These are phyloP conservation scores for Epirrhoe tristata DNA, from an alignment of 2,888 invertebrate genomes.

Conservation along the genomic window DNA sequence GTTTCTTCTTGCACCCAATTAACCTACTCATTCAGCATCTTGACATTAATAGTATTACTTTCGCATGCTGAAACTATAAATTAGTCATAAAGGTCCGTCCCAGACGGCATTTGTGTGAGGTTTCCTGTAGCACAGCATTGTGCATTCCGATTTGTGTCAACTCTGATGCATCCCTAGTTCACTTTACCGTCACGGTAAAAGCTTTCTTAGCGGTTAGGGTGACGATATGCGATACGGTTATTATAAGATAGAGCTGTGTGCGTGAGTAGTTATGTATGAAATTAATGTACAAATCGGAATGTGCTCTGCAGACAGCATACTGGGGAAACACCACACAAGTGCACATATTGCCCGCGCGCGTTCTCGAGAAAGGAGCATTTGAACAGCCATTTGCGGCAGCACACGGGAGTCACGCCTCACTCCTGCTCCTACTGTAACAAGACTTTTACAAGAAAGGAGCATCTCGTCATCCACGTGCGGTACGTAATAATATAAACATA, in stretches of 20 bases:
- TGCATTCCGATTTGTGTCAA: conserved; percentile 79
- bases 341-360: conserved; percentile 85
- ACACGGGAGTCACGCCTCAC: conserved; percentile 89
- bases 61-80: conserved; percentile 17
- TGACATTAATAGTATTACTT: conserved; percentile 14
- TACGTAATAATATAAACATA: conserved; percentile 46
- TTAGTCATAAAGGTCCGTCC: conserved; percentile 19
- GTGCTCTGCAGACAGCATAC: conserved; percentile 89
- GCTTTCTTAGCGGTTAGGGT: conserved; percentile 27
- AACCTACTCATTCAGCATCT: conserved; percentile 10
- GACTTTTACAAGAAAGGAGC: conserved; percentile 90
- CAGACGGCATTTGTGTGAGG: conserved; percentile 75
- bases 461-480: conserved; percentile 88
- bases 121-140: conserved; percentile 81
- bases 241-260: conserved; percentile 16
- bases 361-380: conserved; percentile 94
- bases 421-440: conserved; percentile 89
- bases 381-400: conserved; percentile 93
- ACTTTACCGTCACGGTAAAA: conserved; percentile 18
- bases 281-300: conserved; percentile 72
- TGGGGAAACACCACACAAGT: conserved; percentile 92
- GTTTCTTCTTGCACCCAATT: conserved; percentile 10
- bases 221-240: conserved; percentile 1
- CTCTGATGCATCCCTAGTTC: conserved; percentile 29
- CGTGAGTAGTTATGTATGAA: conserved; percentile 24